These are phyloP conservation scores for Riparia riparia DNA, from an alignment of 2,113 vertebrate genomes.

Conservation along the genomic window DNA sequence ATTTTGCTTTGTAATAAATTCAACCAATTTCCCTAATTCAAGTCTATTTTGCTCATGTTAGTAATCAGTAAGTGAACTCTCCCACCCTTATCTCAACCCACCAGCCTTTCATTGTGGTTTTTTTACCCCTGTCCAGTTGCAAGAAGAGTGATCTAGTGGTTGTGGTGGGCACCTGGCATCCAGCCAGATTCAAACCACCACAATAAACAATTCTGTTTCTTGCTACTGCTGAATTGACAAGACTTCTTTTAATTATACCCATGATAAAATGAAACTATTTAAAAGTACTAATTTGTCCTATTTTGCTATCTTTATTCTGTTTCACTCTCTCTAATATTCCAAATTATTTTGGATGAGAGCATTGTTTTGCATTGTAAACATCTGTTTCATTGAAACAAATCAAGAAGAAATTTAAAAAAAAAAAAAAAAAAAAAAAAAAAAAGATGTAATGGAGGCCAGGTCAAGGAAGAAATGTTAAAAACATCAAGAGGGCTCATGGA, in stretches of 20 bases:
- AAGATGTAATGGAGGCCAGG: background rate
- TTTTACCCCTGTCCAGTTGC: background rate
- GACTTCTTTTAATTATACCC: background rate
- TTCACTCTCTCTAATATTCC: background rate
- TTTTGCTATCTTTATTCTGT: background rate
- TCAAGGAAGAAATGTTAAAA: background rate
- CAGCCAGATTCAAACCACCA: background rate
- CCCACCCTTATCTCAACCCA: background rate
- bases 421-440: background rate
- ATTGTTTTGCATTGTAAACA: background rate
- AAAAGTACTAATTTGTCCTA: background rate
- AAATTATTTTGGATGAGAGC: background rate
- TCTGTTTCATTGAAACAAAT: background rate
- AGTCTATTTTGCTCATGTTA: background rate
- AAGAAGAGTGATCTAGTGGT: background rate
- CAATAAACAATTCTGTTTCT: background rate
- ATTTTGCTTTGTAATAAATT: background rate
- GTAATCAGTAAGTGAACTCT: background rate
- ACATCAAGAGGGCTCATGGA: background rate
- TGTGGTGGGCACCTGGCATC: background rate
- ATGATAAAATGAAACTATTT: background rate
- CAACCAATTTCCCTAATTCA: background rate
- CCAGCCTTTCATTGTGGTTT: background rate
- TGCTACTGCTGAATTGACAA: background rate
- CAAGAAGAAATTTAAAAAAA: background rate